Evolutionary conservation across 2,888 invertebrate genomes (phyloP).

Genomic region (Drosophila infuscata): DNA sequence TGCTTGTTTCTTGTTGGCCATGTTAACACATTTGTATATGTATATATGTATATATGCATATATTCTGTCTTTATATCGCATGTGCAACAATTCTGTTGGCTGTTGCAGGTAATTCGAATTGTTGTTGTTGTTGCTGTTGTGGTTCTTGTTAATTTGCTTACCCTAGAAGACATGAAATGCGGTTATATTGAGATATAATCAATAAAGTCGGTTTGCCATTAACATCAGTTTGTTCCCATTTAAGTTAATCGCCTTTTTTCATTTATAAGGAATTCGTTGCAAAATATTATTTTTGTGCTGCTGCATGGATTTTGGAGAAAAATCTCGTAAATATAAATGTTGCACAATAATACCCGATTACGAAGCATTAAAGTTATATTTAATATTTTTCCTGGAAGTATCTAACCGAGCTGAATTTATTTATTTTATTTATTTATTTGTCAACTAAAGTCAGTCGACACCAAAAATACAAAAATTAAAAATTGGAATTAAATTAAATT

Average conservation of each 20-base stretch:
- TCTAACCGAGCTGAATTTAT: not conserved
- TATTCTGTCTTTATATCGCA: not conserved
- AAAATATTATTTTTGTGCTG: not conserved
- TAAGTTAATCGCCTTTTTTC: not conserved
- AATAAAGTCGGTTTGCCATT: not conserved
- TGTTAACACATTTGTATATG: conserved; percentile 34
- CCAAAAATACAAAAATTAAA: no score
- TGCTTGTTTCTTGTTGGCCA: conserved; percentile 38
- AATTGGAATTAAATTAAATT: no score
- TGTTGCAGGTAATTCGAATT: not conserved
- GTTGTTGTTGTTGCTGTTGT: not conserved
- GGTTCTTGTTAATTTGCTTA: not conserved
- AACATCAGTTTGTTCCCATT: not conserved
- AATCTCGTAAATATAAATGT: not conserved
- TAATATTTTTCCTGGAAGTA: not conserved
- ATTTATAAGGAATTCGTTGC: not conserved
- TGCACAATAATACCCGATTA: not conserved
- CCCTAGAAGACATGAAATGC: not conserved
- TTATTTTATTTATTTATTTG: no score
- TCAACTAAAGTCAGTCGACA: no score
- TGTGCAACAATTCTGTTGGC: conserved; percentile 1
- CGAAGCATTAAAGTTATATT: not conserved
- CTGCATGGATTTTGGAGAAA: not conserved
- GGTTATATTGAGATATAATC: not conserved
- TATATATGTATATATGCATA: not conserved